phyloP scores from a whole-genome alignment of 1,140 invertebrate species.

The Aphelinus atriplicis region DNA sequence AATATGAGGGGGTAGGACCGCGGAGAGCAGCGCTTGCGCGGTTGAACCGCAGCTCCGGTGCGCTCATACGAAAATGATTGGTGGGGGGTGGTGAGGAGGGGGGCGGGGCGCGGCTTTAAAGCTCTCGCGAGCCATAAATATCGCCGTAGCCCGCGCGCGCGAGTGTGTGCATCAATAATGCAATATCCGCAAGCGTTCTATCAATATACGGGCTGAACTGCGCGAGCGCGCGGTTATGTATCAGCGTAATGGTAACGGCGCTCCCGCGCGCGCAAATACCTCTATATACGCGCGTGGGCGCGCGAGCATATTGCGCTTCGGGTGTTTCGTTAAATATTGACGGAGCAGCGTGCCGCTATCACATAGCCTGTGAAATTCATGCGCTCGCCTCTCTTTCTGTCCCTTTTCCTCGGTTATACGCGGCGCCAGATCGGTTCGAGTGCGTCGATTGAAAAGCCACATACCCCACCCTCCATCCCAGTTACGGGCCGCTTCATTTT shows the following conservation, averaged over 20 bases:
- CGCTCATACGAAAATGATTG: conserved; percentile 50
- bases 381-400: conserved; percentile 43
- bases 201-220: conserved; percentile 55
- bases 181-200: conserved; percentile 52
- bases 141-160: conserved; percentile 38
- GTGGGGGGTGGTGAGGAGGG: conserved; percentile 13
- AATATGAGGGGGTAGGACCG: too few species aligned
- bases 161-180: conserved; percentile 55
- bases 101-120: conserved; percentile 46
- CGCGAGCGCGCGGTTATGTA: conserved; percentile 54
- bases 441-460: conserved; percentile 59
- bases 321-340: conserved; percentile 68
- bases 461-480: too few species aligned
- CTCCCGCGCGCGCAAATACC: conserved; percentile 43
- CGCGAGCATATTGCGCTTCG: conserved; percentile 61
- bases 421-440: neutral
- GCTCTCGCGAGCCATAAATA: conserved; percentile 53
- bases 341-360: conserved; percentile 59
- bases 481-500: conserved; percentile 32
- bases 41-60: too few species aligned
- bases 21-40: too few species aligned
- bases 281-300: conserved; percentile 45
- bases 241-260: conserved; percentile 56
- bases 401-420: too few species aligned
- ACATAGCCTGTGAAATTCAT: conserved; percentile 64